phyloP scores from a whole-genome alignment of 2,888 invertebrate genomes.

The Iselma pallidipennis region DNA sequence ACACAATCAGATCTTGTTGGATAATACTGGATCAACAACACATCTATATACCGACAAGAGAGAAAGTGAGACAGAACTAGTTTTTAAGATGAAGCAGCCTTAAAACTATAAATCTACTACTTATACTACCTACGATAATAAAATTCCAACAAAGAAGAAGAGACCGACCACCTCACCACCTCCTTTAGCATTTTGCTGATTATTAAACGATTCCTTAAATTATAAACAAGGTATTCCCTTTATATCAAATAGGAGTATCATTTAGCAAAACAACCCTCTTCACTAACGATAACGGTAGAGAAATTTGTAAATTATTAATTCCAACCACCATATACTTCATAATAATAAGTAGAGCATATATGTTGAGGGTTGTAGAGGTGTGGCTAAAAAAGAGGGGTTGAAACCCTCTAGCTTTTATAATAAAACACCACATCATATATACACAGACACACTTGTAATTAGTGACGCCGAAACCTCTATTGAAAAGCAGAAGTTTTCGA shows the following conservation, averaged over 20 bases:
- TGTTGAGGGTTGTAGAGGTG: slow-evolving; percentile 9
- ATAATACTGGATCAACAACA: background rate
- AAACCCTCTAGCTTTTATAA: background rate
- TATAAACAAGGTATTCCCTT: background rate
- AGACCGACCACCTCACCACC: background rate
- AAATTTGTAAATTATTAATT: background rate
- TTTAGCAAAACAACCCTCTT: background rate
- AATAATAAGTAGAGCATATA: too few relatives aligned
- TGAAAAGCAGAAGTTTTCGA: background rate
- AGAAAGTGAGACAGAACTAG: background rate
- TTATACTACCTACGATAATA: too few relatives aligned
- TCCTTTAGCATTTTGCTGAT: background rate
- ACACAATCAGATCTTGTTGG: background rate
- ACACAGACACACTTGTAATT: background rate
- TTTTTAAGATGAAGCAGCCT: background rate
- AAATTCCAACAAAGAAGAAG: background rate
- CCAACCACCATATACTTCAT: background rate
- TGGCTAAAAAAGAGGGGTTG: slow-evolving; percentile 2
- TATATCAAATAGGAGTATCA: too few relatives aligned
- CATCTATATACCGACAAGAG: too few relatives aligned
- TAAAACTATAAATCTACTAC: background rate
- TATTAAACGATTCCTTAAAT: background rate
- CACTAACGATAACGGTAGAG: too few relatives aligned
- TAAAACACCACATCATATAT: too few relatives aligned
- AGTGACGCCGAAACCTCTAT: background rate